Evolutionary conservation across 2,113 vertebrate genomes (phyloP).

Genomic region (Dolichotis patagonum): DNA sequence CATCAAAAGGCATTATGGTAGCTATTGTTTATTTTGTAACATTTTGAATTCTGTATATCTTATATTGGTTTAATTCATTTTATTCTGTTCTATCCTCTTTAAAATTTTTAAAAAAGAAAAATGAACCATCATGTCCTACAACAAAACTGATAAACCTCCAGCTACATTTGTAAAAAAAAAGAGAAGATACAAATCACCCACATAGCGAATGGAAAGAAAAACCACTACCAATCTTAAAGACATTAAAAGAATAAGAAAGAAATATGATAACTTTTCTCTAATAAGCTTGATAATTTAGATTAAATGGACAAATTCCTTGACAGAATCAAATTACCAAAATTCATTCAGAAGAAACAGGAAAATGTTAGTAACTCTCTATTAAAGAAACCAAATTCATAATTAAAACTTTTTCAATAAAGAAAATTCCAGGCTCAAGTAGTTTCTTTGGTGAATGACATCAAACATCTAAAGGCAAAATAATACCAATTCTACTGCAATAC

Average conservation of each 20-base stretch:
- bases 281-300: not conserved
- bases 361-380: not conserved
- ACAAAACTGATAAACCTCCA: not conserved
- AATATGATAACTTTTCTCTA: not conserved
- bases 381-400: slow-evolving; percentile 37
- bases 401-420: slow-evolving; percentile 7
- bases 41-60: no score
- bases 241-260: not conserved
- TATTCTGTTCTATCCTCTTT: no score
- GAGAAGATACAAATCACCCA: not conserved
- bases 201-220: not conserved
- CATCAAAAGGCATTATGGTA: no score
- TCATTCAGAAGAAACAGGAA: slow-evolving; percentile 10
- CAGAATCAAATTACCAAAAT: slow-evolving; percentile 32
- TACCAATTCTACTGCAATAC: not conserved
- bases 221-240: not conserved
- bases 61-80: no score
- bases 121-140: not conserved
- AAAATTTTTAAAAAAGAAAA: not conserved
- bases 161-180: not conserved
- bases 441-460: not conserved
- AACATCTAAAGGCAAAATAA: not conserved
- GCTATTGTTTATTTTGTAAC: no score
- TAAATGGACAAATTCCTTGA: slow-evolving; percentile 15
- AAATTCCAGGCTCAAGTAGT: not conserved